Percentiles rank a stretch among this genome's conserved stretches.
Conservation (phyloP, 2,888 invertebrate species). For the Agonopterix alstromeriana region DNA sequence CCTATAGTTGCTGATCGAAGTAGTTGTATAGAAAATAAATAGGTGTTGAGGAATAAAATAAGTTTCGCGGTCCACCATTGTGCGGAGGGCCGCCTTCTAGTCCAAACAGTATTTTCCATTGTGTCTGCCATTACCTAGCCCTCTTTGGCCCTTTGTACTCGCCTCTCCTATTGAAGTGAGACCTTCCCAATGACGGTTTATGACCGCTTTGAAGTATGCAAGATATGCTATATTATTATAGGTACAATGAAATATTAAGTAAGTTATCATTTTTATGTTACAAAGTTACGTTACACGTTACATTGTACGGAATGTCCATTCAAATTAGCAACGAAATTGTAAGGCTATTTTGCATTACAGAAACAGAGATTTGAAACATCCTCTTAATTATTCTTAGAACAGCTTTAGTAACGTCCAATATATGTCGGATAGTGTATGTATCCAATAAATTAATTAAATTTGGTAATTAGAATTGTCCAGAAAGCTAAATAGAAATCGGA, state of each 20-base stretch:
- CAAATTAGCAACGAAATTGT: no score
- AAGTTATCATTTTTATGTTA: background rate
- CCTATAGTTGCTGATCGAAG: no score
- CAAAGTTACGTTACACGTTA: no score
- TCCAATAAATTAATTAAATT: no score
- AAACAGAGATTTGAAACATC: no score
- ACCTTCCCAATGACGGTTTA: conserved; percentile 71
- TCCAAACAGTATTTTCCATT: conserved; percentile 71
- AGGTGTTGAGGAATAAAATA: conserved; percentile 65
- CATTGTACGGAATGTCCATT: background rate
- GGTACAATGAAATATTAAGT: conserved; percentile 8
- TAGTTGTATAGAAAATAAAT: conserved; percentile 48
- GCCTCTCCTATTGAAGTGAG: conserved; percentile 69
- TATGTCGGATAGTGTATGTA: no score
- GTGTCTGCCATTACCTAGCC: conserved; percentile 74
- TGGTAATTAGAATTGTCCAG: no score
- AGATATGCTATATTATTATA: conserved; percentile 33
- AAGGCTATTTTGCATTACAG: no score
- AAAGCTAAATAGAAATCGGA: no score
- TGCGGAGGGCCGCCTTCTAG: conserved; percentile 57
- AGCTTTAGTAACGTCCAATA: no score
- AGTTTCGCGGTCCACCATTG: conserved; percentile 64
- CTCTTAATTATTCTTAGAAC: no score
- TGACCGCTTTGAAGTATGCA: conserved; percentile 65
- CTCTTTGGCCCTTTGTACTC: conserved; percentile 72